Base-by-base conservation (phyloP, 2,113 vertebrate genomes). In the Dermatemys mawii region DNA sequence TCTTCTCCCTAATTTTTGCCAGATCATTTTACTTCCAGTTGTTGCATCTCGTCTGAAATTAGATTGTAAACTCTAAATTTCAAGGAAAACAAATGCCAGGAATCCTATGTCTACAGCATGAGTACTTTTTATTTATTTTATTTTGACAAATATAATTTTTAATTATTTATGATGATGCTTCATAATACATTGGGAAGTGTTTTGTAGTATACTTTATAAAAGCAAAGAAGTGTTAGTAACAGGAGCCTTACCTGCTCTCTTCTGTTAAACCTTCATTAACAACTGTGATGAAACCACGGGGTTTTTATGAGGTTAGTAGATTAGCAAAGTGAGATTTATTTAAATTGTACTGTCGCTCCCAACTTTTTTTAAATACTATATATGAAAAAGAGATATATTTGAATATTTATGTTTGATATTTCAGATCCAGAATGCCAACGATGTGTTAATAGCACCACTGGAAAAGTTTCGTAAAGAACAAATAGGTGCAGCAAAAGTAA, bases 401-500 rank as follows among this genome's bases (percentile, higher is more conserved):
- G n/a, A 89, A 96, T 94, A 48, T 92, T 89, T 97, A 26, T 96
- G 83, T 98, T 98, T 97, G 97, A 86, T 67, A 91, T 99, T 98
- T 93, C 98, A 99, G 99, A 99, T 99, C 97, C 99, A 99, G 97
- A 99, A 99, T 63, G 99, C 99, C 41, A 99, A 99, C 84, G 99
- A 99, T 93, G 99, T 99, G 90, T 97, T 99, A 98, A 99, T 99
- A 98, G 98, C 99, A 12, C 99, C 99, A 0, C 96, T 99, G 98
- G 99, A 99, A 98, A 99, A 99, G 93, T 99, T 99, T 95, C 98
- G 99, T 19, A 99, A 99, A 97, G 99, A 99, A 90, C 99, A 99
- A 98, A 99, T 99, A 41, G 99, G 99, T 38, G 99, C 98, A n/a
- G 99, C 99, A 35, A 99, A 99, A 98, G 99, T 99, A 98, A 99